Percentiles rank a stretch among this genome's conserved stretches.
Evolutionary conservation across 2,113 vertebrate genomes (phyloP).

Genomic region (Anoura caudifer): DNA sequence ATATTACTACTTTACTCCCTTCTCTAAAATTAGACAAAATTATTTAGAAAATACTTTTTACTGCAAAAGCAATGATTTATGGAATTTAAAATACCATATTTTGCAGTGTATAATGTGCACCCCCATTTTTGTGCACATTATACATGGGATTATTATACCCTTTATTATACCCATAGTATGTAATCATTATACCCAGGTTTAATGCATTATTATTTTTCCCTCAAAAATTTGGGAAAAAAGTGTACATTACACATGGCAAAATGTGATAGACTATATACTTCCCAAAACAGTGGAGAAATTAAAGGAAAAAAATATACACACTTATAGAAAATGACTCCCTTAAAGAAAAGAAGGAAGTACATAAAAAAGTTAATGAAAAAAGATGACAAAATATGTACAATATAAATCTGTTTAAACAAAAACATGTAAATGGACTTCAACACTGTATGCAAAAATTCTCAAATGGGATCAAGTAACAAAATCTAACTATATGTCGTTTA

Average conservation of each 20-base stretch:
- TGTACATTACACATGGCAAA: no score
- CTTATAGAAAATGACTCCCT: not conserved
- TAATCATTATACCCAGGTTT: no score
- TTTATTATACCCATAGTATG: no score
- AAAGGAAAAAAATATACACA: not conserved
- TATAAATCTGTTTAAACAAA: slow-evolving; percentile 10
- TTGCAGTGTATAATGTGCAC: no score
- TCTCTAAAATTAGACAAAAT: not conserved
- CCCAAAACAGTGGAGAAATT: not conserved
- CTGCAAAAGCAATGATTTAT: not conserved
- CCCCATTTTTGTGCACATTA: no score
- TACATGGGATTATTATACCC: no score
- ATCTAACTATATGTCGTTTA: not conserved
- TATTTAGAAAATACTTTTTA: not conserved
- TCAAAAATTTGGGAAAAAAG: no score
- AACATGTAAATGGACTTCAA: not conserved
- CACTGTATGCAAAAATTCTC: not conserved
- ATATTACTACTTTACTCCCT: not conserved
- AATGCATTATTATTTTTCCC: no score
- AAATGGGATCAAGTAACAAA: not conserved
- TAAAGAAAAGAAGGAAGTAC: not conserved
- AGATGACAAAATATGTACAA: not conserved
- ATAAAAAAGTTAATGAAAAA: slow-evolving; percentile 1
- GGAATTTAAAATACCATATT: not conserved
- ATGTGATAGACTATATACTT: not conserved